phyloP scores from a whole-genome alignment of 2,797 vertebrate genomes.

The Percopsis omiscomaycus region DNA sequence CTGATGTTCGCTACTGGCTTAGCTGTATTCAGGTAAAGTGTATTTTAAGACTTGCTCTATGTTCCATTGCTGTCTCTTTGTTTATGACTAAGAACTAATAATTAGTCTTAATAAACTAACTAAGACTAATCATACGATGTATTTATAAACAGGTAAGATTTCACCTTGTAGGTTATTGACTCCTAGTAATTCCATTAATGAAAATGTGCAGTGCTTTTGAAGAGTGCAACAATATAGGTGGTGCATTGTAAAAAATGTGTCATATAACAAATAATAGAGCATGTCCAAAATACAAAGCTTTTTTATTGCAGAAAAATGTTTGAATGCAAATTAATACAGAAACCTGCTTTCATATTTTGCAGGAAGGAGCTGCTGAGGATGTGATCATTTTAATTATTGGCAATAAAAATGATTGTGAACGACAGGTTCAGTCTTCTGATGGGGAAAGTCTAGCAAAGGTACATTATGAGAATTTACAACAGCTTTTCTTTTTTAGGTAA shows the following conservation, averaged over 20 bases:
- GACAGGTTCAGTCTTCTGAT: slow-evolving; percentile 75
- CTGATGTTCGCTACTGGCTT: slow-evolving; percentile 85
- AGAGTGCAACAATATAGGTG: background rate
- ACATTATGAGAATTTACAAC: slow-evolving; percentile 14
- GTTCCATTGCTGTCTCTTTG: background rate
- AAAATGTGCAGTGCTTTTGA: background rate
- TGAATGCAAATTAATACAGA: background rate
- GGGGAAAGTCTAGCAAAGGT: slow-evolving; percentile 85
- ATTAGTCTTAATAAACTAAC: too few species aligned
- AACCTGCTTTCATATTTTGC: slow-evolving; percentile 29
- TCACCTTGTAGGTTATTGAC: too few species aligned
- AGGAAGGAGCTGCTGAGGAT: slow-evolving; percentile 80
- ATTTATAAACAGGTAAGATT: too few species aligned
- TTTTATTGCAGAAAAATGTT: background rate
- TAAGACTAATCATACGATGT: too few species aligned
- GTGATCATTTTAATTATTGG: slow-evolving; percentile 84
- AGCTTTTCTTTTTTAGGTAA: background rate
- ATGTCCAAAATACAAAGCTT: background rate
- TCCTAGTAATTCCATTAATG: too few species aligned
- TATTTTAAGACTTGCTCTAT: background rate
- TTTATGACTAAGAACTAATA: background rate
- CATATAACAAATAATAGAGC: too few species aligned
- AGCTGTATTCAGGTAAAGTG: slow-evolving; percentile 82
- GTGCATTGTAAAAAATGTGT: too few species aligned
- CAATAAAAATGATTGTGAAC: slow-evolving; percentile 86